phyloP scores from a whole-genome alignment of 2,113 vertebrate species.

The Astatoreochromis straeleni region DNA sequence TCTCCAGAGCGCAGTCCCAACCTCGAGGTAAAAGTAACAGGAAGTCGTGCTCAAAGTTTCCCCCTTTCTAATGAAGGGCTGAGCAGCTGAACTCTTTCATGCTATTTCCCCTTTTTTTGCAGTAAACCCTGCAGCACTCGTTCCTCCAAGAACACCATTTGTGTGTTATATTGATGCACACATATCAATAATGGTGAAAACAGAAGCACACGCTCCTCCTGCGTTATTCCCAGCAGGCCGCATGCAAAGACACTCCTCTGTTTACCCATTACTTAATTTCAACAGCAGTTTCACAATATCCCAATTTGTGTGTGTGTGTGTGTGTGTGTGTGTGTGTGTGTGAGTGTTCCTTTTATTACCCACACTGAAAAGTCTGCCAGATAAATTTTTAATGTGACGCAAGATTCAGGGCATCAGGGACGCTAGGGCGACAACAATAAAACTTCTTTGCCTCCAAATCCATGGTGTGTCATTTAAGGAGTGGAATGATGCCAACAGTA shows the following conservation, averaged over 20 bases:
- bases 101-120: background rate
- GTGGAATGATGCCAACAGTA: conserved; percentile 34
- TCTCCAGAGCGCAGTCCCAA: background rate
- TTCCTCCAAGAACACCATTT: background rate
- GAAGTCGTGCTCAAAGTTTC: background rate
- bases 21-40: background rate
- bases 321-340: background rate
- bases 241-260: background rate
- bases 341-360: conserved; percentile 44
- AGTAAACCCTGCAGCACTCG: background rate
- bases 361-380: conserved; percentile 23
- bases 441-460: conserved; percentile 41
- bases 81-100: background rate
- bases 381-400: conserved; percentile 57
- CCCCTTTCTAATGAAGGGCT: fast-evolving
- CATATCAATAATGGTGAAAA: background rate
- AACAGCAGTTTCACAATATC: background rate
- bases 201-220: background rate
- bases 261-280: conserved; percentile 12
- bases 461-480: conserved; percentile 40
- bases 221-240: background rate
- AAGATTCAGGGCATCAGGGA: conserved; percentile 38
- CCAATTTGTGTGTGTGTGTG: background rate
- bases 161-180: background rate
- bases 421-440: conserved; percentile 38